Conservation (phyloP, 2,888 invertebrate genomes). For the Hirtodrosophila duncani region DNA sequence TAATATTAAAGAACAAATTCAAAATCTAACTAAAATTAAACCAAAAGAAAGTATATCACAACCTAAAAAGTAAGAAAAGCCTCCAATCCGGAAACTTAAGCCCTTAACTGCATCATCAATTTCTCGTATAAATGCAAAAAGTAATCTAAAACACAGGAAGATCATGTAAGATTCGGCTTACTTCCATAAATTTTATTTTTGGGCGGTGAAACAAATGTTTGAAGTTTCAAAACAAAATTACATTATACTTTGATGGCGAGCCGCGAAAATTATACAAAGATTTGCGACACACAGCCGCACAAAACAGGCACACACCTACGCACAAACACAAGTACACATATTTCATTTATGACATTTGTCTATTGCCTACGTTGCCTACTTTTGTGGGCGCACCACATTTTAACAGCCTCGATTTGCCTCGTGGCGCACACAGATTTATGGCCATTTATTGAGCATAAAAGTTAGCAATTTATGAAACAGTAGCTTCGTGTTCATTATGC, state of each 20-base stretch:
- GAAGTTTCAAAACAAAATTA: conserved; percentile 45
- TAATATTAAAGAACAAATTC: no score
- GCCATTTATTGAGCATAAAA: conserved; percentile 62
- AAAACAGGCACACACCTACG: conserved; percentile 5
- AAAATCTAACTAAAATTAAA: no score
- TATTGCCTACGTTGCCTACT: conserved; percentile 18
- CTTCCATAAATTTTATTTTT: no score
- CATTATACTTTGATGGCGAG: no score
- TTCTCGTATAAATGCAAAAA: no score
- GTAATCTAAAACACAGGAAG: no score
- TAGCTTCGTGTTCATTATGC: conserved; percentile 36
- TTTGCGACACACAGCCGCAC: conserved; percentile 29
- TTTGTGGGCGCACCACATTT: conserved; percentile 38
- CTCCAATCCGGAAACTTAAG: no score
- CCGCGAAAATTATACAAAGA: conserved; percentile 55
- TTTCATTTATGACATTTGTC: conserved; percentile 51
- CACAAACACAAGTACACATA: conserved; percentile 24
- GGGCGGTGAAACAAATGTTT: conserved; percentile 54
- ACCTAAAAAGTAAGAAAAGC: no score
- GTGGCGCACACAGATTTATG: conserved; percentile 39
- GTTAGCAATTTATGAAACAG: conserved; percentile 54
- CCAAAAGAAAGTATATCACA: no score
- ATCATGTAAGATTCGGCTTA: no score
- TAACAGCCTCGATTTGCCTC: conserved; percentile 34
- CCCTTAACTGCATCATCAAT: no score